Evolutionary conservation across 2,113 vertebrate species (phyloP).

Genomic region (Tupaia chinensis): DNA sequence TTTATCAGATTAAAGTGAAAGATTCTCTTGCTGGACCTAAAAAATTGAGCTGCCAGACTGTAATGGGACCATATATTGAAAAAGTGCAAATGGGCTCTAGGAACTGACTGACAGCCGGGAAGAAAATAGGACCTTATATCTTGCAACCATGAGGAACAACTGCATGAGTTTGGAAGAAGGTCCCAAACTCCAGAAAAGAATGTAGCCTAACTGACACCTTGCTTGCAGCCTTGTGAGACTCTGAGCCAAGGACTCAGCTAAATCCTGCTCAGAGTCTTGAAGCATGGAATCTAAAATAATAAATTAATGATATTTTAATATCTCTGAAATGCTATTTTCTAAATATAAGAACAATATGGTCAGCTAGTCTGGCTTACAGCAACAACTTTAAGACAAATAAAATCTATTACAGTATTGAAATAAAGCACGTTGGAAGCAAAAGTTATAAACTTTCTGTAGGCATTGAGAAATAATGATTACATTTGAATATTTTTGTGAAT

Average conservation of each 20-base stretch:
- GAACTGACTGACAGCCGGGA: background rate
- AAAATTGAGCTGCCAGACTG: background rate
- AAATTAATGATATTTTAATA: conserved; percentile 29
- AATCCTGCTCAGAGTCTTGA: background rate
- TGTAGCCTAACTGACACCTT: background rate
- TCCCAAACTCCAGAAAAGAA: background rate
- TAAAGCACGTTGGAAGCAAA: conserved; percentile 81
- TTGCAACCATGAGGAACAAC: background rate
- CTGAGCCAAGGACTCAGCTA: background rate
- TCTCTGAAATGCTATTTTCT: conserved; percentile 85
- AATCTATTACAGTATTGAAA: conserved; percentile 81
- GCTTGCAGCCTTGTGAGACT: background rate
- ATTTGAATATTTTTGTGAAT: conserved; percentile 72
- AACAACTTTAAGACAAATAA: conserved; percentile 85
- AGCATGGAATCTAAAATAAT: background rate
- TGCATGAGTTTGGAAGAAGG: background rate
- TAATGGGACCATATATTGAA: background rate
- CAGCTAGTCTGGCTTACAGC: conserved; percentile 85
- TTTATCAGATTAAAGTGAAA: background rate
- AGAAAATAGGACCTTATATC: background rate
- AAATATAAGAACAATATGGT: conserved; percentile 82
- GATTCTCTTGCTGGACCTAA: background rate
- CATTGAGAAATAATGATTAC: conserved; percentile 80
- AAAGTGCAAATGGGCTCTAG: background rate
- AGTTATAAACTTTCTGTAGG: conserved; percentile 80